Evolutionary conservation across 2,113 vertebrate species (phyloP).

Genomic region (Halcyon senegalensis): DNA sequence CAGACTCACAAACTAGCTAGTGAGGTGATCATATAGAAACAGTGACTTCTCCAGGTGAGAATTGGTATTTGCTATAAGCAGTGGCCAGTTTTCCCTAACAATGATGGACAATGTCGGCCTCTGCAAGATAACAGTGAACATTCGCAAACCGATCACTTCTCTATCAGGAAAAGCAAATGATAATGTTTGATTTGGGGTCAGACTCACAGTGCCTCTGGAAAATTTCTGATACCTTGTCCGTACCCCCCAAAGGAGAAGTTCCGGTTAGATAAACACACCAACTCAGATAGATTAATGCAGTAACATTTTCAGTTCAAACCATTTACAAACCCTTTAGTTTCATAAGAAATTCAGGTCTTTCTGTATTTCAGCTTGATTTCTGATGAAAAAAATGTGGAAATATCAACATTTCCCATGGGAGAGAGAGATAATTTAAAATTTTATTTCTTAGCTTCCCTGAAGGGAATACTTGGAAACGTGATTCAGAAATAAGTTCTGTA

Average conservation of each 20-base stretch:
- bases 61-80: not conserved
- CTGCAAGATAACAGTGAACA: not conserved
- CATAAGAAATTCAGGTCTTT: not conserved
- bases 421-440: not conserved
- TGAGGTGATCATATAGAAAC: not conserved
- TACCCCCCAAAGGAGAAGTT: not conserved
- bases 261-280: not conserved
- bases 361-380: not conserved
- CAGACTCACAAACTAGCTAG: not conserved
- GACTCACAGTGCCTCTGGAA: not conserved
- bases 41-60: not conserved
- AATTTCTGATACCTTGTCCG: not conserved
- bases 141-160: not conserved
- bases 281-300: not conserved
- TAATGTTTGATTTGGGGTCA: not conserved
- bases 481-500: not conserved
- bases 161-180: not conserved
- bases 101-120: not conserved
- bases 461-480: not conserved
- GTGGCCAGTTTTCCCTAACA: not conserved
- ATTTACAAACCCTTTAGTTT: not conserved
- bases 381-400: not conserved
- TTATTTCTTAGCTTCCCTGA: not conserved
- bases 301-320: not conserved
- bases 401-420: not conserved